Conservation (phyloP, 2,797 vertebrate species). For the Jordanella pulchra region DNA sequence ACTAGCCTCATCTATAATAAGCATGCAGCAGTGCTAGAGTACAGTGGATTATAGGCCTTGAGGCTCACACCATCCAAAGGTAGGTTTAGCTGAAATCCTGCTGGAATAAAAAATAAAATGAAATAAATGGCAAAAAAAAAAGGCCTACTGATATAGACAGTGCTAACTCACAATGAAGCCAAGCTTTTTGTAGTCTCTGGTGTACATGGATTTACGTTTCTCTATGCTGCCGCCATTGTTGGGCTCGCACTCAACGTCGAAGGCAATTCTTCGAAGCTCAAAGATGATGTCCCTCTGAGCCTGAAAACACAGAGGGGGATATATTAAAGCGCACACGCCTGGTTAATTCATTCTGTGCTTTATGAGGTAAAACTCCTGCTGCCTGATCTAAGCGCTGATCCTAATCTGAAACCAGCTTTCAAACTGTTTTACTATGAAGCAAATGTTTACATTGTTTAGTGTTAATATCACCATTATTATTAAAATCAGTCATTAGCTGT, state of each 20-base stretch:
- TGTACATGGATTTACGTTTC: slow-evolving; percentile 99
- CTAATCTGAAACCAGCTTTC: slow-evolving; percentile 26
- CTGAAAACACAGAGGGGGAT: slow-evolving; percentile 67
- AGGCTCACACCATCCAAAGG: slow-evolving; percentile 36
- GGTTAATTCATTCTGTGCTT: slow-evolving; percentile 30
- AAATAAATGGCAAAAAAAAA: background rate
- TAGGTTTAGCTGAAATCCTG: slow-evolving; percentile 14
- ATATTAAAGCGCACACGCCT: slow-evolving; percentile 26
- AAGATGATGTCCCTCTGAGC: slow-evolving; percentile 99
- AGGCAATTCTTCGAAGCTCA: slow-evolving; percentile 95
- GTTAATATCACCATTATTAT: background rate
- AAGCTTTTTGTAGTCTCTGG: slow-evolving; percentile 97
- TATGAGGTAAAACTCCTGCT: slow-evolving; percentile 28
- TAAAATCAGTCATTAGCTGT: background rate
- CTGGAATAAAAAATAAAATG: background rate
- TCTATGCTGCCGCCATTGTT: slow-evolving; percentile 94
- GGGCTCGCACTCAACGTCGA: slow-evolving; percentile 91
- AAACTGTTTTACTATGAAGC: slow-evolving; percentile 31
- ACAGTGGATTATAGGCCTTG: slow-evolving; percentile 39
- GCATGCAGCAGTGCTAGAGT: slow-evolving; percentile 43
- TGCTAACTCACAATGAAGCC: slow-evolving; percentile 92
- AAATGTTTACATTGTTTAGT: slow-evolving; percentile 1
- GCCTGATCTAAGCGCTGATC: slow-evolving; percentile 24
- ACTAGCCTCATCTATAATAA: slow-evolving; percentile 52
- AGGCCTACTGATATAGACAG: background rate